phyloP scores from a whole-genome alignment of 2,888 invertebrate genomes.

The Apotomis capreana region DNA sequence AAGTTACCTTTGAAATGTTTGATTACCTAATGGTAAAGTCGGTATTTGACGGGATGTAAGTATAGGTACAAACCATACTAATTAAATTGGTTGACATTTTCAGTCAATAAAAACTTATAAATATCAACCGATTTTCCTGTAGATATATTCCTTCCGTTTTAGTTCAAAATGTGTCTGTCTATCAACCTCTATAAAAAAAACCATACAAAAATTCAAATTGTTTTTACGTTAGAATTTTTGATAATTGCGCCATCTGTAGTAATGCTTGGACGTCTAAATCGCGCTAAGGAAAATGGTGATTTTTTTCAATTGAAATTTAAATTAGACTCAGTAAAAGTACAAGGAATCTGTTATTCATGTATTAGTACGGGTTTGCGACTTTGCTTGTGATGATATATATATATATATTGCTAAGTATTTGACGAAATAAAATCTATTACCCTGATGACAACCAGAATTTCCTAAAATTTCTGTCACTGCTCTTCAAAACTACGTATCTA shows the following conservation, averaged over 20 bases:
- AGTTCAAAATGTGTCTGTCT: background rate
- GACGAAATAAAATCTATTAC: no score
- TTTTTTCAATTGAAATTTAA: slow-evolving; percentile 10
- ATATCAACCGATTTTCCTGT: background rate
- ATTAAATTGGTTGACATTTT: background rate
- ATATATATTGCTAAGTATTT: no score
- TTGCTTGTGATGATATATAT: background rate
- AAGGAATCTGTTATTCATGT: slow-evolving; percentile 26
- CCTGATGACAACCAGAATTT: no score
- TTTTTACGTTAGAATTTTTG: slow-evolving; percentile 15
- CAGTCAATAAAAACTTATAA: background rate
- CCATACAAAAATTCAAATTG: background rate
- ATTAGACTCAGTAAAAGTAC: slow-evolving; percentile 13
- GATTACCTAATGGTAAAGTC: no score
- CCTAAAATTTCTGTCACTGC: no score
- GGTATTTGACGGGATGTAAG: no score
- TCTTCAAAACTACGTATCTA: no score
- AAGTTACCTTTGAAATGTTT: no score
- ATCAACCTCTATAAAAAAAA: background rate
- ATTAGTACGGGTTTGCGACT: slow-evolving; percentile 13
- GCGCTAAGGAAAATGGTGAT: slow-evolving; percentile 20
- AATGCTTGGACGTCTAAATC: slow-evolving; percentile 23
- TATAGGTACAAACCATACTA: background rate
- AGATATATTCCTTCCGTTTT: slow-evolving; percentile 7
- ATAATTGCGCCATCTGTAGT: slow-evolving; percentile 25